Conservation (phyloP, 2,888 invertebrate genomes). For the Cryptosula pallasiana region DNA sequence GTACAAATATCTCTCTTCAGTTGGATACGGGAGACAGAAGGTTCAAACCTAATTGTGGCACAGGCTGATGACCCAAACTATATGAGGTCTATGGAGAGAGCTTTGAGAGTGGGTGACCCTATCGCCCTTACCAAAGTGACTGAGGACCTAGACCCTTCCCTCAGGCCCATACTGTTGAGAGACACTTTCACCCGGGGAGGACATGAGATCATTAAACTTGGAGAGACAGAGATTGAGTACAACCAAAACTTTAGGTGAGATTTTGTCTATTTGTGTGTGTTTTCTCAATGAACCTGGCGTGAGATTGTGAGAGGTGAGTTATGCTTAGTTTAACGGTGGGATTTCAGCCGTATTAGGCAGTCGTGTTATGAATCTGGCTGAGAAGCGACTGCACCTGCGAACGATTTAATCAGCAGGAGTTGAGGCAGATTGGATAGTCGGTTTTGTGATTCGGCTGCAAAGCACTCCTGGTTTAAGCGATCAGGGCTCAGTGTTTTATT, state of each 20-base stretch:
- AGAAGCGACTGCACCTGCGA: too few relatives aligned
- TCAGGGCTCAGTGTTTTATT: too few relatives aligned
- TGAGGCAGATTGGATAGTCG: too few relatives aligned
- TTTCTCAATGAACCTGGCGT: too few relatives aligned
- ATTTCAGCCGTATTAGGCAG: too few relatives aligned
- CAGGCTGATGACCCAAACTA: conserved; percentile 45
- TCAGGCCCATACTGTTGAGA: conserved; percentile 47
- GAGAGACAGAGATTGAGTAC: conserved; percentile 53
- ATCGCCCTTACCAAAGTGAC: conserved; percentile 49
- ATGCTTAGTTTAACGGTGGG: too few relatives aligned
- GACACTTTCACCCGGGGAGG: conserved; percentile 47
- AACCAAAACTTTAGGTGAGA: conserved; percentile 49
- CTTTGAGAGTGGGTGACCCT: conserved; percentile 49
- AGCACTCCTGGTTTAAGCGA: too few relatives aligned
- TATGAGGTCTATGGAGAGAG: conserved; percentile 49
- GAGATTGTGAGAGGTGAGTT: too few relatives aligned
- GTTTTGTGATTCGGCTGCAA: too few relatives aligned
- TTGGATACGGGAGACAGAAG: conserved; percentile 48
- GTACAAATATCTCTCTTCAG: conserved; percentile 35
- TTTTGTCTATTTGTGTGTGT: not conserved
- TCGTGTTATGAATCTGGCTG: too few relatives aligned
- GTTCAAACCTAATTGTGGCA: conserved; percentile 38
- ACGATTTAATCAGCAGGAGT: too few relatives aligned
- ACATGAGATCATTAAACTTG: conserved; percentile 46
- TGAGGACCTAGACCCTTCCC: conserved; percentile 48